Conservation (phyloP, 1,140 invertebrate genomes). For the Apolygus lucorum region DNA sequence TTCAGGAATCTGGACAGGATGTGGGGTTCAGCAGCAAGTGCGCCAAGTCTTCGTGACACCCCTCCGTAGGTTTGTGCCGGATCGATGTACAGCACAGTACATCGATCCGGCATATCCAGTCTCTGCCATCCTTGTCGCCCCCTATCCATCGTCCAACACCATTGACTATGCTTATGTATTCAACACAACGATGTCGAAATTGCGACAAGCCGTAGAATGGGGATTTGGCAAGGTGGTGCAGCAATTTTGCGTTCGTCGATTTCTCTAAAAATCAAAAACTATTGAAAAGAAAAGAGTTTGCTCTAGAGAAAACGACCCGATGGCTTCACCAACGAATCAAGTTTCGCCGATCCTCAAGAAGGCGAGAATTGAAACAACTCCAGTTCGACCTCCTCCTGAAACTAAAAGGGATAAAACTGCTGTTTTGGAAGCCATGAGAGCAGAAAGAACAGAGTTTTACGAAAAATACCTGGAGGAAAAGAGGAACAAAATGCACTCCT, state of each 20-base stretch:
- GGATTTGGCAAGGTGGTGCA: not conserved
- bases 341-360: too few relatives aligned
- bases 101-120: not conserved
- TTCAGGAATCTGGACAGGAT: not conserved
- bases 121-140: not conserved
- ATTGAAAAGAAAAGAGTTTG: too few relatives aligned
- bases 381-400: too few relatives aligned
- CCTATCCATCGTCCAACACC: not conserved
- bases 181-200: not conserved
- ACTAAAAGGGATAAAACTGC: too few relatives aligned
- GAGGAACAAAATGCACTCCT: too few relatives aligned
- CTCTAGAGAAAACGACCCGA: too few relatives aligned
- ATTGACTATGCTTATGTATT: not conserved
- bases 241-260: not conserved
- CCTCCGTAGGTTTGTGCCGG: not conserved
- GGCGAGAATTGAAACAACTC: too few relatives aligned
- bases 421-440: too few relatives aligned
- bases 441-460: too few relatives aligned
- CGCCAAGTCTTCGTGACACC: not conserved
- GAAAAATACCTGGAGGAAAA: too few relatives aligned
- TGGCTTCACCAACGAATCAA: too few relatives aligned
- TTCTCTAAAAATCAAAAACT: not conserved
- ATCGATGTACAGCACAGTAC: too few relatives aligned
- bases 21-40: not conserved
- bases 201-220: not conserved